These are phyloP conservation scores for Hydractinia echinata DNA, from an alignment of 30 jellyfish, hydroid and myxozoan genomes.

Conservation along the genomic window DNA sequence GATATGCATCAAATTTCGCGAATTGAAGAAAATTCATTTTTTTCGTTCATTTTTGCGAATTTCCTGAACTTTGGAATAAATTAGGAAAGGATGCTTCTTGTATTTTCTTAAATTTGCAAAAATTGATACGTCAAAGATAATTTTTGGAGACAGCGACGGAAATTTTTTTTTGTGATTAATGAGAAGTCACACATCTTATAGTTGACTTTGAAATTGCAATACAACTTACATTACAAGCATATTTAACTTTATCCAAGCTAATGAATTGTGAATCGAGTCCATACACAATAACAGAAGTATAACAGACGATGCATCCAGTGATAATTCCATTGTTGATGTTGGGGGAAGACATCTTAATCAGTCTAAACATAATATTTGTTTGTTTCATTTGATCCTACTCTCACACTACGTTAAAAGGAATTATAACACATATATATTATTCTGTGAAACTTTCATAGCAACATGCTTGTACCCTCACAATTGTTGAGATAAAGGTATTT, in stretches of 20 bases:
- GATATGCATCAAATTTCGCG: too few relatives aligned
- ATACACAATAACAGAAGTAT: conserved; percentile 47
- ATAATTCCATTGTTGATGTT: conserved; percentile 69
- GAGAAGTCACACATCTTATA: not conserved
- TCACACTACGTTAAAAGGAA: too few relatives aligned
- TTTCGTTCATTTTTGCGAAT: too few relatives aligned
- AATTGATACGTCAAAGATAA: not conserved
- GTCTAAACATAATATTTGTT: conserved; percentile 20
- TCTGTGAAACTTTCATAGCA: too few relatives aligned
- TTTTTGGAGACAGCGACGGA: not conserved
- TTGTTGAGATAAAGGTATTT: too few relatives aligned
- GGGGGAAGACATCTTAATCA: conserved; percentile 82
- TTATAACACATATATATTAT: too few relatives aligned
- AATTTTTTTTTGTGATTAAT: not conserved
- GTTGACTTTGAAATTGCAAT: not conserved
- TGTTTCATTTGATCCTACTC: not conserved
- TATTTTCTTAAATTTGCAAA: not conserved
- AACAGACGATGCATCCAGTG: conserved; percentile 65
- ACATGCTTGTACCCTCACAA: too few relatives aligned
- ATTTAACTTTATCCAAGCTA: conserved; percentile 15
- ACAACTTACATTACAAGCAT: conserved; percentile 53
- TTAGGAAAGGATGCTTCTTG: not conserved
- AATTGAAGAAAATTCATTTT: too few relatives aligned
- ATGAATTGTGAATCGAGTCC: conserved; percentile 67
- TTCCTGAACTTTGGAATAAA: too few relatives aligned